A percentile compares a stretch with the other conserved stretches of the same genome.
These are phyloP conservation scores for Euzophera pinguis DNA, from an alignment of 2,888 invertebrate genomes.

Conservation along the genomic window DNA sequence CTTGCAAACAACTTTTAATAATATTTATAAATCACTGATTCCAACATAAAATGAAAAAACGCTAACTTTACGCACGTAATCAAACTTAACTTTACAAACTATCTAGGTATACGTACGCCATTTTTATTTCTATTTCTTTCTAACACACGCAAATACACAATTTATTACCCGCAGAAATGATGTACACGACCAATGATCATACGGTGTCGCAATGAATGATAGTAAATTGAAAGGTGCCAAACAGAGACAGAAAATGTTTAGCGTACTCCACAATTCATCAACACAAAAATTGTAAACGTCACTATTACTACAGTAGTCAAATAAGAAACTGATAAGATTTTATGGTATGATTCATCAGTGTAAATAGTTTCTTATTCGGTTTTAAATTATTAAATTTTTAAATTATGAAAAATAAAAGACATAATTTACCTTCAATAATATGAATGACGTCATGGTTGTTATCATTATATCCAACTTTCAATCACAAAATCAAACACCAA, in stretches of 20 bases:
- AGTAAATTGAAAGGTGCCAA: conserved; percentile 22
- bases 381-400: conserved; percentile 16
- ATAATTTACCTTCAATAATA: conserved; percentile 71
- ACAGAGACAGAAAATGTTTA: conserved; percentile 41
- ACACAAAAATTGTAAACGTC: conserved; percentile 55
- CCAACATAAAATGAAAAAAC: neutral
- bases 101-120: too few relatives aligned
- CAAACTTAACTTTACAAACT: conserved; percentile 36
- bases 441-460: conserved; percentile 80
- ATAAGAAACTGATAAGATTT: conserved; percentile 62
- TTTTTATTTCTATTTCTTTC: conserved; percentile 61
- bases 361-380: conserved; percentile 24
- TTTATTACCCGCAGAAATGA: conserved; percentile 24
- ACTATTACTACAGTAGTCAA: conserved; percentile 54
- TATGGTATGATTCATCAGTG: conserved; percentile 44
- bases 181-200: conserved; percentile 17
- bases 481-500: conserved; percentile 54
- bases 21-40: neutral
- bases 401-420: conserved; percentile 16
- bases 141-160: conserved; percentile 40
- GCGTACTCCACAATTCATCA: conserved; percentile 25
- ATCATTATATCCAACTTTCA: conserved; percentile 74
- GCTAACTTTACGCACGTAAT: conserved; percentile 16
- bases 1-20: conserved; percentile 4
- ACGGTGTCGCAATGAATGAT: conserved; percentile 17